Evolutionary conservation across 2,113 vertebrate genomes (phyloP).

Genomic region (Cyanocitta stelleri): DNA sequence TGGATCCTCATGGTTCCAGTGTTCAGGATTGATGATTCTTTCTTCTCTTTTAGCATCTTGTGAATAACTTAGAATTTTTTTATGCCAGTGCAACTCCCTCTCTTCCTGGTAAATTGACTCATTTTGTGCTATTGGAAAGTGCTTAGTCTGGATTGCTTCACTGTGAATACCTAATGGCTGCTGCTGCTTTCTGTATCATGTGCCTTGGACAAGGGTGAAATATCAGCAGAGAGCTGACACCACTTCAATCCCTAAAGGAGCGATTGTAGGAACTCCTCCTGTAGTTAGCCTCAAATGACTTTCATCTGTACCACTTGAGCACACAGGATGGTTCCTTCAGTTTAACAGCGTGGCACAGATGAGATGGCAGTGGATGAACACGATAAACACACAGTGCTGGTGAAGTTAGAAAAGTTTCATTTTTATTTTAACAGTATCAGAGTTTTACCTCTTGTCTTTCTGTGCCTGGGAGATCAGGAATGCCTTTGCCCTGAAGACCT

Average conservation of each 20-base stretch:
- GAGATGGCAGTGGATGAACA: not conserved
- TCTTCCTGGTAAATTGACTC: slow-evolving; percentile 55
- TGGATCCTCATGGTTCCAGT: not conserved
- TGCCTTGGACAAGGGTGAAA: not conserved
- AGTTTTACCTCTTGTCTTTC: not conserved
- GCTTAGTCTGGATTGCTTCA: slow-evolving; percentile 29
- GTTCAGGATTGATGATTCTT: slow-evolving; percentile 39
- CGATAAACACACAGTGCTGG: not conserved
- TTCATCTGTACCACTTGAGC: not conserved
- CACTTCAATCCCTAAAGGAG: not conserved
- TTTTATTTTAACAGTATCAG: not conserved
- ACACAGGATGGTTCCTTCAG: not conserved
- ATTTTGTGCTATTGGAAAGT: slow-evolving; percentile 47
- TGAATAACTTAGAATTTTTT: slow-evolving; percentile 51
- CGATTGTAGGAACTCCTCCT: not conserved
- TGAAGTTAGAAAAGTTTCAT: not conserved
- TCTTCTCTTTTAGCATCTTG: slow-evolving; percentile 42
- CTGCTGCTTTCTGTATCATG: slow-evolving; percentile 40
- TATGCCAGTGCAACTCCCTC: slow-evolving; percentile 33
- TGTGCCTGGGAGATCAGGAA: slow-evolving; percentile 9
- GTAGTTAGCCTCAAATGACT: not conserved
- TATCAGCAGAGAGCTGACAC: slow-evolving; percentile 24
- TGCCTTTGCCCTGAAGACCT: not conserved
- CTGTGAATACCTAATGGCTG: not conserved
- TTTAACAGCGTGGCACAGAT: not conserved